A percentile compares a stretch with the other conserved stretches of the same genome.
Conservation (phyloP, 2,797 vertebrate genomes). For the Momotus momota region DNA sequence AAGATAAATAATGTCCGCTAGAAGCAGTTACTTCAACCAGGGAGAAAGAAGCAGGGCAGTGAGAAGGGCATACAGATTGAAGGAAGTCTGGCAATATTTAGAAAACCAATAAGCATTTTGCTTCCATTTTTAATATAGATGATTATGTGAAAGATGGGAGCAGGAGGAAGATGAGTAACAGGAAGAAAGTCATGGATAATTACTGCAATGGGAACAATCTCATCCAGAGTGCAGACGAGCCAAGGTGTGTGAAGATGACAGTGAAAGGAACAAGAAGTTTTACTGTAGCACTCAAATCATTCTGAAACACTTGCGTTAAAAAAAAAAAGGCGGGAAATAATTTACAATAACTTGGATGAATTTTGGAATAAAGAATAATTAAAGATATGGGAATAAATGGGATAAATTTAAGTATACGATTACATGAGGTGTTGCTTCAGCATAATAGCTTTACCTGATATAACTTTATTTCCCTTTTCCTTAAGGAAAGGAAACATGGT, state of each 20-base stretch:
- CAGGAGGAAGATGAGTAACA: background rate
- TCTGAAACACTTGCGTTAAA: background rate
- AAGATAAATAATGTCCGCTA: background rate
- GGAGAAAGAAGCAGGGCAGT: background rate
- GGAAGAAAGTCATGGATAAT: background rate
- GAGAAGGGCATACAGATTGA: background rate
- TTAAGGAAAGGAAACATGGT: background rate
- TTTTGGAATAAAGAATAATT: background rate
- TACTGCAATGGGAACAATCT: background rate
- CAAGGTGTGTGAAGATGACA: background rate
- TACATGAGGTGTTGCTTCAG: background rate
- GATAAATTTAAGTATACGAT: background rate
- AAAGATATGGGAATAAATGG: background rate
- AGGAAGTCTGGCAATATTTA: background rate
- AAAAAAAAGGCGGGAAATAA: background rate
- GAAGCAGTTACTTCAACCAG: background rate
- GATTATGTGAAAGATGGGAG: background rate
- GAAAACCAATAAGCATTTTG: background rate
- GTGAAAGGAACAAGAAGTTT: background rate
- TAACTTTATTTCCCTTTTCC: background rate
- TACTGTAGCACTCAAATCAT: background rate
- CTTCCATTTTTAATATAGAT: background rate
- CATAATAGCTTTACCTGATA: background rate
- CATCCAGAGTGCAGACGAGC: fast-evolving
- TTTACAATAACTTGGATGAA: background rate